Evolutionary conservation across 2,113 vertebrate species (phyloP).

Genomic region (Theropithecus gelada): DNA sequence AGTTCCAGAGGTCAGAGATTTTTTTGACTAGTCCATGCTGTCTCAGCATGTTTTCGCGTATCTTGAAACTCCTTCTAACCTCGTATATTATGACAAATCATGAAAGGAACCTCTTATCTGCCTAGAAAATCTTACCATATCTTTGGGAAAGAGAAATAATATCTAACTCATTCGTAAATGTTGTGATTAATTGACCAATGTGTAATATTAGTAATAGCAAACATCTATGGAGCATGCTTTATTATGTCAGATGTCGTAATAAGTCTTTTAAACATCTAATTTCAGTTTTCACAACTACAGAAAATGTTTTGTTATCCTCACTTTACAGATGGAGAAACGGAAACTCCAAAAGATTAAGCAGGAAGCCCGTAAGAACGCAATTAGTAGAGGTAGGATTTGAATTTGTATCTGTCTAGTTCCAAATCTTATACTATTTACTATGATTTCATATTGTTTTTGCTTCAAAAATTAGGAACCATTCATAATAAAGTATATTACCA

Average conservation of each 20-base stretch:
- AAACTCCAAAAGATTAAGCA: background rate
- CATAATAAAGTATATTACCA: background rate
- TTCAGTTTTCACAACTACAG: background rate
- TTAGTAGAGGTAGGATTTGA: background rate
- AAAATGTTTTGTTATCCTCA: background rate
- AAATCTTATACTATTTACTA: background rate
- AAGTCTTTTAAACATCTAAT: background rate
- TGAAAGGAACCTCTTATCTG: background rate
- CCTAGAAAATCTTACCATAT: background rate
- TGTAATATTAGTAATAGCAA: background rate
- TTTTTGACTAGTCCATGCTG: background rate
- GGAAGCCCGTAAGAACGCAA: background rate
- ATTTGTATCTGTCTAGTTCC: background rate
- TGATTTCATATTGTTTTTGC: background rate
- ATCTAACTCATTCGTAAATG: background rate
- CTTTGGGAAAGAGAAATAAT: background rate
- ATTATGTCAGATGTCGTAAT: background rate
- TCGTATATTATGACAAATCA: background rate
- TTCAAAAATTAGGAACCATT: background rate
- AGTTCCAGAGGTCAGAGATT: background rate
- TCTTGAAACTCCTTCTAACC: background rate
- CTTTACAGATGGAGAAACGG: background rate
- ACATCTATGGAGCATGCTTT: background rate
- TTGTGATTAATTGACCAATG: background rate
- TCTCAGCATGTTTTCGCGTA: background rate